These are phyloP conservation scores for Rhorus exstirpatorius DNA, from an alignment of 2,888 invertebrate genomes.

Conservation along the genomic window DNA sequence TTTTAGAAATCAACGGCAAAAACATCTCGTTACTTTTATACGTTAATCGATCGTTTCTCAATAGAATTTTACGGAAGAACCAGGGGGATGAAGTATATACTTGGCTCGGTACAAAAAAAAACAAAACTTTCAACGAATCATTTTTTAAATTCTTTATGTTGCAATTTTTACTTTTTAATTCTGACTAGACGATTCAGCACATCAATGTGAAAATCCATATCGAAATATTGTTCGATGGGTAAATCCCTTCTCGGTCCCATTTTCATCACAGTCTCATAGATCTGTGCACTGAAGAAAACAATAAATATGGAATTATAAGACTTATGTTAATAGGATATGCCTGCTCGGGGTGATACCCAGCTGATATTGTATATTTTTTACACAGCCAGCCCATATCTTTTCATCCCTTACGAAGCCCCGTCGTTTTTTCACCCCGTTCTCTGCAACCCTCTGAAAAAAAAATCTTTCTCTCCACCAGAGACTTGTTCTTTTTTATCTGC, in stretches of 20 bases:
- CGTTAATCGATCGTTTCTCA: slow-evolving; percentile 12
- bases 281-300: slow-evolving; percentile 3
- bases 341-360: neutral
- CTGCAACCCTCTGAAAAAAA: slow-evolving; percentile 28
- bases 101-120: neutral
- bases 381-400: slow-evolving; percentile 7
- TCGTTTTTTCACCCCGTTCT: slow-evolving; percentile 51
- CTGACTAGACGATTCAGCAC: no score
- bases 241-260: neutral
- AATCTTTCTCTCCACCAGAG: slow-evolving; percentile 35
- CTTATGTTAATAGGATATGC: slow-evolving; percentile 36
- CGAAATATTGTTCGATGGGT: neutral
- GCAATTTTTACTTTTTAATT: no score
- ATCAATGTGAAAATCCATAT: neutral
- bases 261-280: slow-evolving; percentile 44
- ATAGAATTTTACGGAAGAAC: neutral
- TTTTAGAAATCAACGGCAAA: slow-evolving; percentile 23
- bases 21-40: slow-evolving; percentile 15
- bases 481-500: slow-evolving; percentile 56
- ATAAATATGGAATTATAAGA: slow-evolving; percentile 40
- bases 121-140: no score
- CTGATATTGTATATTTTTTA: slow-evolving; percentile 17
- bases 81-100: neutral
- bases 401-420: slow-evolving; percentile 40
- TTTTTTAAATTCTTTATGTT: no score